A percentile compares a stretch with the other conserved stretches of the same genome.
These are phyloP conservation scores for Hypocryptadius cinnamomeus DNA, from an alignment of 2,113 vertebrate genomes.

Conservation along the genomic window DNA sequence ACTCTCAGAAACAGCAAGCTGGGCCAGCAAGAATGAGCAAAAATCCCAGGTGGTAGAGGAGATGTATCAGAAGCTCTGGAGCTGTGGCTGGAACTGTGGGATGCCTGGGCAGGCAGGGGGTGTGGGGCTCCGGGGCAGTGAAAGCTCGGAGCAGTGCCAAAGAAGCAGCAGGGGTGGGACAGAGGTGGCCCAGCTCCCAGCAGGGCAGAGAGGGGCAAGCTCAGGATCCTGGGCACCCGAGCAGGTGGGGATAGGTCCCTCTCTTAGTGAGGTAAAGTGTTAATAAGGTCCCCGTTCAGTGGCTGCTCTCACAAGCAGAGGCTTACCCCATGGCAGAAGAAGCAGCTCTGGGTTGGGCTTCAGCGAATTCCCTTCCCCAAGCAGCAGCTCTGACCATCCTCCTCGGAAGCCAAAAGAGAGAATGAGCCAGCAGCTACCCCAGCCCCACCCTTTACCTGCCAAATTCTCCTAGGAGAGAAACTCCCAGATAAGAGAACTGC, in stretches of 20 bases:
- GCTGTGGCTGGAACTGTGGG: background rate
- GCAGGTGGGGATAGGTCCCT: background rate
- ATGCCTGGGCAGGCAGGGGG: too few species aligned
- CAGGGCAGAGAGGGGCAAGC: background rate
- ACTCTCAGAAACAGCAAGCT: background rate
- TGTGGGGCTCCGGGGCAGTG: fast-evolving
- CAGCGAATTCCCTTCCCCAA: background rate
- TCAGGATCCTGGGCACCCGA: background rate
- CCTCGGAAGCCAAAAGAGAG: background rate
- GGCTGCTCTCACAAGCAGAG: background rate
- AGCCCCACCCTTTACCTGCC: background rate
- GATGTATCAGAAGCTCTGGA: background rate
- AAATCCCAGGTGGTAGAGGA: background rate
- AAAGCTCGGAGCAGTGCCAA: background rate
- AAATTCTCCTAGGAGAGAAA: background rate
- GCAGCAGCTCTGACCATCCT: background rate
- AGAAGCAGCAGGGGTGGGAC: background rate
- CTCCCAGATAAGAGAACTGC: background rate
- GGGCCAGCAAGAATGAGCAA: background rate
- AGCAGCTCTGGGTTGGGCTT: background rate
- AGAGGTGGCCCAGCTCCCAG: background rate
- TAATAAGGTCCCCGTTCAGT: background rate
- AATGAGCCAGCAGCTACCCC: background rate
- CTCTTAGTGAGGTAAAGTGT: background rate
- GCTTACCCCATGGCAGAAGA: background rate